Evolutionary conservation across 2,797 vertebrate genomes (phyloP), one percentile per base, ranked within the genome.

Genomic region (Myiotriccus ornatus): DNA sequence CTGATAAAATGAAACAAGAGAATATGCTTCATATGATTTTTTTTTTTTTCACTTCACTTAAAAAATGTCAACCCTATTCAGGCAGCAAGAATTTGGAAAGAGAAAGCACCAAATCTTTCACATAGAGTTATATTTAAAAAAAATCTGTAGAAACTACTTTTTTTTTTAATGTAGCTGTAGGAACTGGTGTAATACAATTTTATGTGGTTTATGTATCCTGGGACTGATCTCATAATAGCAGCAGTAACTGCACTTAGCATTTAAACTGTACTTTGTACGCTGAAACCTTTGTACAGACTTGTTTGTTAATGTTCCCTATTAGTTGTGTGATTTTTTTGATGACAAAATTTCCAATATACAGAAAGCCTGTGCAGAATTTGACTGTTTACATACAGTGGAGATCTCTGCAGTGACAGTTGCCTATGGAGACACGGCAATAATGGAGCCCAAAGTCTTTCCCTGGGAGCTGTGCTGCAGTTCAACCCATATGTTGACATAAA

Each of bases 371-470:
- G 64, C 67, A 56, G 84, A 87, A 53, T 93, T 64, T 63, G 63
- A 82, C 74, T 94, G 95, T 96, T 96, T 97, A 90, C 92, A 89
- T 84, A 81, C 82, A 93, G 91, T 20, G n/a, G 87, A 84, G 70
- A 88, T 95, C 89, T 95, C 94, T 95, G 91, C 95, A 92, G 87
- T 91, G 89, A 96, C 93, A 97, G 95, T 96, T 97, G 96, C 94
- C 95, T 86, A 96, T 96, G 95, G 94, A 96, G 94, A 95, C 87
- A 16, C 14, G 0, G 59, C 44, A 80, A 88, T 96, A 94, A 94
- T 91, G 90, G 87, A 96, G 86, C 90, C 90, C 64, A 49, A 92
- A 94, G 93, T 67, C 93, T 95, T 93, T 89, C 49, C 13, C 77
- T 92, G 91, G 68, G 69, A 89, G 68, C 93, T 71, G 55, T 86